phyloP scores from a whole-genome alignment of 30 jellyfish, hydroid and myxozoan genomes.

The Mastigias papua region DNA sequence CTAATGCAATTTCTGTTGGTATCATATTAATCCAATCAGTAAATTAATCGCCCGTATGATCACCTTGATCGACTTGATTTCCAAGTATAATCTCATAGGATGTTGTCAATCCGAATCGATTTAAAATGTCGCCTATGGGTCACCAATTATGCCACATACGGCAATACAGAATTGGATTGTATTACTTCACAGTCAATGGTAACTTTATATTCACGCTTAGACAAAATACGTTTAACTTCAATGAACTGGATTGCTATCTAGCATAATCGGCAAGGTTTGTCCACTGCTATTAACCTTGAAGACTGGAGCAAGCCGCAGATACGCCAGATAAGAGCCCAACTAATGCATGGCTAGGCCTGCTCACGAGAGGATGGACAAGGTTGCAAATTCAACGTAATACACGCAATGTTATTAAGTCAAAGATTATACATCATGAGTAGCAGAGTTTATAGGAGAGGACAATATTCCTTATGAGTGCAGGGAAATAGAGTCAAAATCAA shows the following conservation, averaged over 20 bases:
- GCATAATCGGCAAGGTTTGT: background rate
- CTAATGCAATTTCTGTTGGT: background rate
- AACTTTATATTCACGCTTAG: background rate
- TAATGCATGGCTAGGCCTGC: background rate
- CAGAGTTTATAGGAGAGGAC: no score
- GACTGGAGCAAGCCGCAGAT: background rate
- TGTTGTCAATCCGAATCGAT: background rate
- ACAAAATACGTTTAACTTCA: no score
- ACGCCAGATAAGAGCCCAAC: background rate
- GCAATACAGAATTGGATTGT: background rate
- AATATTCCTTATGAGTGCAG: no score
- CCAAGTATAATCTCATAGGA: background rate
- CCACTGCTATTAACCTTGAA: background rate
- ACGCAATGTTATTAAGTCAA: no score
- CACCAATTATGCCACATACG: background rate
- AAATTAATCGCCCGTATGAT: background rate
- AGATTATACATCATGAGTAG: no score
- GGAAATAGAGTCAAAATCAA: no score
- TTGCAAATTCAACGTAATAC: background rate
- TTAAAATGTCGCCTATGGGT: background rate
- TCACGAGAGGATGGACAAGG: background rate
- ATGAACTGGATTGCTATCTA: background rate
- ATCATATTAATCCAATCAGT: constrained; percentile 4
- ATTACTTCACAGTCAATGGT: background rate
- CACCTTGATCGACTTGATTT: background rate